Percentiles rank a stretch among this genome's conserved stretches.
These are phyloP conservation scores for Saturnia japonica DNA, from an alignment of 2,888 invertebrate genomes.

Conservation along the genomic window DNA sequence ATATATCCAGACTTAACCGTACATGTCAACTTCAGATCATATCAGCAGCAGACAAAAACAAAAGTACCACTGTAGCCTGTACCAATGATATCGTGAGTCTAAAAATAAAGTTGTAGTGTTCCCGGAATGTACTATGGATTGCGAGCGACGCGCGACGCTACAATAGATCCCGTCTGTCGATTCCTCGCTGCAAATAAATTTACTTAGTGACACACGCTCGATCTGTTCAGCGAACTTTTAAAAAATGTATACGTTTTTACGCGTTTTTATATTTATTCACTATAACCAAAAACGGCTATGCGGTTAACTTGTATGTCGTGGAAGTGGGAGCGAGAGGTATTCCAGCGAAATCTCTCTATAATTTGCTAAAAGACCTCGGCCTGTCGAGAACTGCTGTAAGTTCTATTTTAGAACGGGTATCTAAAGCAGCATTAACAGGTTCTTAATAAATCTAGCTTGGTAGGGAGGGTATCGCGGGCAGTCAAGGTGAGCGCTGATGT, in stretches of 20 bases:
- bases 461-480: no score
- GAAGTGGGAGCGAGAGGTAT: no score
- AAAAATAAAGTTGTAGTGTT: conserved; percentile 21
- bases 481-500: no score
- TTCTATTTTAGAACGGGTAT: no score
- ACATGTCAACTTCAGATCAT: background rate
- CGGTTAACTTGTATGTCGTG: no score
- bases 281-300: no score
- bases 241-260: background rate
- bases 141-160: conserved; percentile 17
- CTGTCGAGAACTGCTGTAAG: no score
- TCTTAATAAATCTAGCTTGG: no score
- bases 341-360: no score
- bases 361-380: no score
- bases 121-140: conserved; percentile 27
- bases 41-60: conserved; percentile 5
- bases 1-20: background rate
- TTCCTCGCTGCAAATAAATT: conserved; percentile 25
- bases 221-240: background rate
- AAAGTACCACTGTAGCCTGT: no score
- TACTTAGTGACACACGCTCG: conserved; percentile 20
- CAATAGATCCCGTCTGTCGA: conserved; percentile 26
- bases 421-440: no score
- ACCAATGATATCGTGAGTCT: background rate
- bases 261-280: background rate